Percentiles rank a stretch among this genome's conserved stretches.
Evolutionary conservation across 2,888 invertebrate genomes (phyloP).

Genomic region (Dynastes maya): DNA sequence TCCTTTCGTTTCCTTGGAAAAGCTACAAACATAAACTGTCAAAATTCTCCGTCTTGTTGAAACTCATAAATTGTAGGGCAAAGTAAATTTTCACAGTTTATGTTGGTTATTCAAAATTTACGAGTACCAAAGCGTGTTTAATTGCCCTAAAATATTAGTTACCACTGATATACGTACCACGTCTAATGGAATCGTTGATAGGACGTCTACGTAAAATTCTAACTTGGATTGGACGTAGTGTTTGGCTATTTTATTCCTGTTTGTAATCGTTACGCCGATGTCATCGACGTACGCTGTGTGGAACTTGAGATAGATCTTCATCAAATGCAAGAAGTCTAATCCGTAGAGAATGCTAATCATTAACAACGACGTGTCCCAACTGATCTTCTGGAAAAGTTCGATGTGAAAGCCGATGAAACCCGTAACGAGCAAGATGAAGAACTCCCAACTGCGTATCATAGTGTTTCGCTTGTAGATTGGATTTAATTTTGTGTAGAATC

Average conservation of each 20-base stretch:
- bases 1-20: no score
- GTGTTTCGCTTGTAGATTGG: constrained; percentile 38
- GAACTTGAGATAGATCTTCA: constrained; percentile 56
- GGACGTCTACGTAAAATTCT: constrained; percentile 56
- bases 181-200: constrained; percentile 55
- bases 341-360: constrained; percentile 49
- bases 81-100: no score
- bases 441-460: constrained; percentile 15
- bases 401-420: constrained; percentile 48
- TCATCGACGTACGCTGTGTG: constrained; percentile 56
- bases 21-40: no score
- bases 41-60: no score
- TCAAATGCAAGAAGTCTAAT: constrained; percentile 54
- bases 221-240: constrained; percentile 49
- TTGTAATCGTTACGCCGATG: constrained; percentile 54
- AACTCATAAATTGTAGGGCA: no score
- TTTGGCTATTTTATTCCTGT: constrained; percentile 53
- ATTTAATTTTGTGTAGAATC: constrained; percentile 35
- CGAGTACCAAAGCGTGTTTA: no score
- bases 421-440: constrained; percentile 17
- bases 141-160: no score
- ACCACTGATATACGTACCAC: constrained; percentile 31
- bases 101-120: no score
- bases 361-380: neutral
- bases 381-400: constrained; percentile 44